phyloP scores from a whole-genome alignment of 2,797 vertebrate genomes.

The Ibycter americanus region DNA sequence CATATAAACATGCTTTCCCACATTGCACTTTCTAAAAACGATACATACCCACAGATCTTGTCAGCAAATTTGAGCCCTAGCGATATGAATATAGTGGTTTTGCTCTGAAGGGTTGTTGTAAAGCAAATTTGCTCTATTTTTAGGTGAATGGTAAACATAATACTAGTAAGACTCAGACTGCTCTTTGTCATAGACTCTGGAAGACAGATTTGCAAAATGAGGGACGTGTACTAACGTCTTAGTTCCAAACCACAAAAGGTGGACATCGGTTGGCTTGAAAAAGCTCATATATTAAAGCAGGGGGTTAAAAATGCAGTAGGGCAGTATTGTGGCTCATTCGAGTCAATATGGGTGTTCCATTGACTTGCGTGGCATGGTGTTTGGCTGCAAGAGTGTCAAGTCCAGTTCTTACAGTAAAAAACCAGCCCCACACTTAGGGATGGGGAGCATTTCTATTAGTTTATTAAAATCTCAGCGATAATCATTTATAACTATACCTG shows the following conservation, averaged over 20 bases:
- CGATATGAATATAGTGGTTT: not conserved
- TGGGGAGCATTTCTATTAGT: not conserved
- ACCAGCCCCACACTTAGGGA: not conserved
- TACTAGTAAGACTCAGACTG: not conserved
- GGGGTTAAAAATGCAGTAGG: not conserved
- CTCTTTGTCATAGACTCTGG: not conserved
- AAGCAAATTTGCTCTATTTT: not conserved
- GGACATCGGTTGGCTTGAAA: not conserved
- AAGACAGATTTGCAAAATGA: not conserved
- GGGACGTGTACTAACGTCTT: not conserved
- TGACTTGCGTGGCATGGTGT: not conserved
- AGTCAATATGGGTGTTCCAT: not conserved
- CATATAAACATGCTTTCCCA: not conserved
- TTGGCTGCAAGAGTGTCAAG: not conserved
- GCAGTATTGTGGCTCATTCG: not conserved
- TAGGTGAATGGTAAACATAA: not conserved
- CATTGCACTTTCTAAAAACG: constrained; percentile 9
- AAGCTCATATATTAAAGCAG: not conserved
- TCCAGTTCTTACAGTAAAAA: not conserved
- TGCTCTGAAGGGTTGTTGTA: not conserved
- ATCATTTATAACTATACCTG: not conserved
- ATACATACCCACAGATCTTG: not conserved
- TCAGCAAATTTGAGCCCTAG: not conserved
- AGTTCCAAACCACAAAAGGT: too few species aligned
- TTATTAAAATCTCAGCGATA: not conserved